Conservation (phyloP, 2,113 vertebrate genomes). For the Heterotilapia buettikoferi region DNA sequence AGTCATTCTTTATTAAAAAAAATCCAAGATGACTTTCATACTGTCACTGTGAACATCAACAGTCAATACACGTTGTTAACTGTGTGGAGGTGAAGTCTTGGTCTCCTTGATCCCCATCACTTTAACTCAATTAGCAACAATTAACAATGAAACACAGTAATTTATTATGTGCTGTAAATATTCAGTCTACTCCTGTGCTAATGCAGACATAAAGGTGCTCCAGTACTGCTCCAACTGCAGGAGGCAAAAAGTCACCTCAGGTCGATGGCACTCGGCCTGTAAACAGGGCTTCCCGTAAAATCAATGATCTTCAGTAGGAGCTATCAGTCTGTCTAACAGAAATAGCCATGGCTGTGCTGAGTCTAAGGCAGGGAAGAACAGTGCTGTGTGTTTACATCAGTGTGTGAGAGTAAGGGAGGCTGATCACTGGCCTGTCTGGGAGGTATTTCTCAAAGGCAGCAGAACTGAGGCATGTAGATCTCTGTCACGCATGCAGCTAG, state of each 20-base stretch:
- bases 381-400: conserved; percentile 51
- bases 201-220: conserved; percentile 82
- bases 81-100: neutral
- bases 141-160: conserved; percentile 29
- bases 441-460: conserved; percentile 51
- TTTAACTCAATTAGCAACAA: conserved; percentile 12
- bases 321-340: conserved; percentile 83
- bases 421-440: conserved; percentile 55
- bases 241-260: conserved; percentile 98
- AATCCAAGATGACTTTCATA: neutral
- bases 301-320: conserved; percentile 98
- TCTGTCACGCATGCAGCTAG: conserved; percentile 15
- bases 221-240: conserved; percentile 81
- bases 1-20: neutral
- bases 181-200: conserved; percentile 70
- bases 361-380: conserved; percentile 48
- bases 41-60: neutral
- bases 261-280: conserved; percentile 99
- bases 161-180: conserved; percentile 36
- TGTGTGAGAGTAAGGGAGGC: conserved; percentile 25
- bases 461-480: conserved; percentile 24
- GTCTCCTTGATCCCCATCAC: conserved; percentile 7
- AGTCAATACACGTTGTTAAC: neutral
- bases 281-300: conserved; percentile 99
- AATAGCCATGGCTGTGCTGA: conserved; percentile 72